Evolutionary conservation across 2,113 vertebrate species (phyloP), one percentile per base, ranked within the genome.

Genomic region (Oophaga pumilio): DNA sequence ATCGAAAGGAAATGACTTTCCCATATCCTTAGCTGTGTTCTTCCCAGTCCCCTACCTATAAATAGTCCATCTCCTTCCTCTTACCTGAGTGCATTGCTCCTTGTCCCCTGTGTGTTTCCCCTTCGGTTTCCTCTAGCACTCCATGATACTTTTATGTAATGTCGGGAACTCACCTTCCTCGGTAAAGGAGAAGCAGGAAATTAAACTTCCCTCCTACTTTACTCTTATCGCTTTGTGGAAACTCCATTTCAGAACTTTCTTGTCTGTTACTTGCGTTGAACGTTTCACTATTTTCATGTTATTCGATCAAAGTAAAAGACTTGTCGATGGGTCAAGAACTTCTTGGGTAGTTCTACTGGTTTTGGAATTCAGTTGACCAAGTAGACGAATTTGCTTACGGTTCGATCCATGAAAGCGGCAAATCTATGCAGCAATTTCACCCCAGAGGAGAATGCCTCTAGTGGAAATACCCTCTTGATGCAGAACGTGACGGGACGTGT

Each of bases 1-100:
- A 76, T 76, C 64, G 68, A 77, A 74, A 88, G 80, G 87, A 88
- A 88, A 84, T 88, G 80, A 84, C 87, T 83, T 83, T 84, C 87
- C 80, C 87, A 88, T 88, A 88, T 88, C 87, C 81, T 88, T 64
- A n/a, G 53, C 71, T 84, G 71, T 77, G 80, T 88, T 83, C 71
- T 88, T 88, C 82, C 87, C 81, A 84, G 56, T 49, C 53, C 49
- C 71, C 57, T 13, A 84, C 73, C 80, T 76, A 77, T 62, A 84
- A 88, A 88, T 77, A 88, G 87, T 17, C 28, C 33, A 62, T 83
- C 17, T 15, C 76, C 87, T 88, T 88, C 87, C 87, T 88, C 59
- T 88, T 88, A 88, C 87, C 87, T 88, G 87, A 84, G 81, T 68
- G 76, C 62, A 79, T 69, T 50, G n/a, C 76, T 69, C 60, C 49